phyloP scores from a whole-genome alignment of 23 tunicate genomes.

The Ciona savignyi region DNA sequence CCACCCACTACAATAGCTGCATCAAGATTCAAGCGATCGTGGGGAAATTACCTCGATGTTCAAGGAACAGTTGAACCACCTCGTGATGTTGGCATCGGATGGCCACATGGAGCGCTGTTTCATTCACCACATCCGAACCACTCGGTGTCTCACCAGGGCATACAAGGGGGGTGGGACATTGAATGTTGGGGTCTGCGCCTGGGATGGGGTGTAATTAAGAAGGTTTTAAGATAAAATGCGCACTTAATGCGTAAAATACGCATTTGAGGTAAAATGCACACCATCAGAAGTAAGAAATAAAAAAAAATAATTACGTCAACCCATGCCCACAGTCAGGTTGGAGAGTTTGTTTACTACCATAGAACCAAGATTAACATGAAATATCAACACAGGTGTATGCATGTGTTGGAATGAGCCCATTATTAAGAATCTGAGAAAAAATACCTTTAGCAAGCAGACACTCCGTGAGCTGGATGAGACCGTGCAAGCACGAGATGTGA shows the following conservation, averaged over 20 bases:
- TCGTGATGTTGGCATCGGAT: conserved; percentile 55
- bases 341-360: too few species aligned
- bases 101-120: conserved; percentile 51
- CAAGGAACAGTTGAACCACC: conserved; percentile 40
- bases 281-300: background rate
- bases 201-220: background rate
- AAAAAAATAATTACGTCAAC: background rate
- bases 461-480: conserved; percentile 34
- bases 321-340: too few species aligned
- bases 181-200: conserved; percentile 57
- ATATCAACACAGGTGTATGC: too few species aligned
- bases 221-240: too few species aligned
- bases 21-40: too few species aligned
- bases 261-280: too few species aligned
- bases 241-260: too few species aligned
- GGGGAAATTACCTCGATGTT: conserved; percentile 38
- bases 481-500: conserved; percentile 38
- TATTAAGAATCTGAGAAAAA: too few species aligned
- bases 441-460: conserved; percentile 32
- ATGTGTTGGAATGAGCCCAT: too few species aligned
- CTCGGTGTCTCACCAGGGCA: background rate
- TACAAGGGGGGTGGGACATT: conserved; percentile 8
- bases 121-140: conserved; percentile 1
- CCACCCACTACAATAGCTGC: too few species aligned
- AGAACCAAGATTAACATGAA: background rate